Percentiles rank a stretch among this genome's conserved stretches.
Conservation (phyloP, 2,113 vertebrate genomes). For the Carassius auratus region DNA sequence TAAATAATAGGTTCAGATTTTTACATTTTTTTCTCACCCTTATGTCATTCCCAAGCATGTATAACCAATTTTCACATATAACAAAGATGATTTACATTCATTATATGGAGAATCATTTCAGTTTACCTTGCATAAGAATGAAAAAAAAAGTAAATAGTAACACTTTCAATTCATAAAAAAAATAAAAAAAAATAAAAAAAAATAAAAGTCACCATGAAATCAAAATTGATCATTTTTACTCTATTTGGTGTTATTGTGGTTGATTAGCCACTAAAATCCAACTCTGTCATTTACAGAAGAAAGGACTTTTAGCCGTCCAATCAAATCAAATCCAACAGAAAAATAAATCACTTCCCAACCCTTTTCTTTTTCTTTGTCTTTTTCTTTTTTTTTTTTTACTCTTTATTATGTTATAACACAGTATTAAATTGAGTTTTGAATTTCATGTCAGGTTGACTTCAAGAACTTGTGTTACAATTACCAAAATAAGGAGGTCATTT, state of each 20-base stretch:
- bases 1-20: neutral
- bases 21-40: neutral
- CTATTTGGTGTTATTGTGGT: neutral
- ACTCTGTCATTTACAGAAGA: neutral
- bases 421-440: neutral
- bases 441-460: neutral
- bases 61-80: neutral
- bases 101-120: neutral
- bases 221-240: neutral
- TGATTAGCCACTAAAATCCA: neutral
- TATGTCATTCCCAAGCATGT: neutral
- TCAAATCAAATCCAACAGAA: neutral
- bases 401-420: neutral
- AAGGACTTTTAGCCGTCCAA: neutral
- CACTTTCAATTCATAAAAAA: neutral
- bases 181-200: no score
- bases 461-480: conserved; percentile 11
- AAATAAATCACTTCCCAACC: neutral
- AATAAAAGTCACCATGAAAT: neutral
- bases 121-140: neutral
- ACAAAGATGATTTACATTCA: neutral
- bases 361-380: neutral
- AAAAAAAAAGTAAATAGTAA: neutral
- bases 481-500: neutral
- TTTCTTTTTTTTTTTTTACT: neutral